Percentiles rank a stretch among this genome's conserved stretches.
These are phyloP conservation scores for Drosophila glabriapex DNA, from an alignment of 2,888 invertebrate genomes.

Conservation along the genomic window DNA sequence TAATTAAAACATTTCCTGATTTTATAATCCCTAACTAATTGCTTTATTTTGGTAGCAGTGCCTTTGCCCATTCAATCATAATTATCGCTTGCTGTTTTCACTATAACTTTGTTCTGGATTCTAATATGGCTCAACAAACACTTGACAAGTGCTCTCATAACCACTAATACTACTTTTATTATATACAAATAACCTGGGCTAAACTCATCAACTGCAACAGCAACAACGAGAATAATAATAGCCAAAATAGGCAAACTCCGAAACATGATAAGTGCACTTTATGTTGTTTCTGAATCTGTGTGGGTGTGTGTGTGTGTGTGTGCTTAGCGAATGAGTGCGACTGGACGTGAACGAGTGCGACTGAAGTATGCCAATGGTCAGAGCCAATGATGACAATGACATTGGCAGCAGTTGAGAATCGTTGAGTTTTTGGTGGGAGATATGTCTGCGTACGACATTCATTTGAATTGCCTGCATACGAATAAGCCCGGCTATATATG, in stretches of 20 bases:
- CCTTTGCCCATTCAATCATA: background rate
- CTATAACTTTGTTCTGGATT: background rate
- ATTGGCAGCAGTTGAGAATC: constrained; percentile 19
- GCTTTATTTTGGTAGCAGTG: background rate
- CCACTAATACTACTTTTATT: background rate
- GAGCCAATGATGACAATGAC: constrained; percentile 31
- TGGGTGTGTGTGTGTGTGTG: constrained; percentile 26
- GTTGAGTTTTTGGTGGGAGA: constrained; percentile 13
- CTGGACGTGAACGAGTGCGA: too few relatives aligned
- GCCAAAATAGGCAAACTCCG: constrained; percentile 22
- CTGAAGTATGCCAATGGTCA: constrained; percentile 39
- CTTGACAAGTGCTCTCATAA: constrained; percentile 13
- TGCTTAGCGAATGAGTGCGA: too few relatives aligned
- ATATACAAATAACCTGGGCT: constrained; percentile 24
- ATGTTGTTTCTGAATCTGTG: constrained; percentile 18
- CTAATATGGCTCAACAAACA: background rate
- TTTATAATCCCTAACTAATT: background rate
- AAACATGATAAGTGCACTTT: constrained; percentile 68
- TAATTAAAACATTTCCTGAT: background rate
- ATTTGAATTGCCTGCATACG: constrained; percentile 49
- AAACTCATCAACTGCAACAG: constrained; percentile 48
- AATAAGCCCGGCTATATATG: constrained; percentile 5
- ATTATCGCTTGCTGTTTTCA: background rate
- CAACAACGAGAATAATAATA: constrained; percentile 20
- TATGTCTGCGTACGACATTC: constrained; percentile 67